Percentiles rank a stretch among this genome's conserved stretches.
Evolutionary conservation across 2,797 vertebrate species (phyloP).

Genomic region (Lates japonicus): DNA sequence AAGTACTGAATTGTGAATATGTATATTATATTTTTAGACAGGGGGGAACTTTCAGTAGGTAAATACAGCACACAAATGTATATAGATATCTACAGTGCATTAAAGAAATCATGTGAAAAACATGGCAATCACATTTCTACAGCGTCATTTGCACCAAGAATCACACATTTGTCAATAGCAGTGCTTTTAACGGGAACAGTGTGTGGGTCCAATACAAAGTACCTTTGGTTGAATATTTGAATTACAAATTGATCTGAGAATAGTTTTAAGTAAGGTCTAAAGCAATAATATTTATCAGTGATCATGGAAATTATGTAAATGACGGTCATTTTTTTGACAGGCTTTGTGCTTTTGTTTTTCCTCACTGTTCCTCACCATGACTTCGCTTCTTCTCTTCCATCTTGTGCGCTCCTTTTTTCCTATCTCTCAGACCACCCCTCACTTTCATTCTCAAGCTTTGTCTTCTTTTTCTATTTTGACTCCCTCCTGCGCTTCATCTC

Average conservation of each 20-base stretch:
- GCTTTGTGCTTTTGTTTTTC: constrained; percentile 43
- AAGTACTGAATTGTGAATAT: neutral
- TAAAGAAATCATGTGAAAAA: neutral
- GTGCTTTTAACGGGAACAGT: constrained; percentile 25
- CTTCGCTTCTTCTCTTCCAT: constrained; percentile 42
- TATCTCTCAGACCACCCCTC: constrained; percentile 59
- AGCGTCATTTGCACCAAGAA: constrained; percentile 16
- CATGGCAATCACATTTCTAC: constrained; percentile 19
- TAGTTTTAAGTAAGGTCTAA: constrained; percentile 55
- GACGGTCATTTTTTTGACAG: constrained; percentile 31
- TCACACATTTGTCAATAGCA: constrained; percentile 2
- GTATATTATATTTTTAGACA: neutral
- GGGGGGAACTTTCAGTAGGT: neutral
- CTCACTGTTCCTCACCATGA: constrained; percentile 24
- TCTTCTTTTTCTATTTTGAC: constrained; percentile 64
- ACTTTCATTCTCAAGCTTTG: constrained; percentile 58
- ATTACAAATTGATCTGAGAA: constrained; percentile 72
- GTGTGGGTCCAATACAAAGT: constrained; percentile 8
- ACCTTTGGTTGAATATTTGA: constrained; percentile 56
- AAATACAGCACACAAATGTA: neutral
- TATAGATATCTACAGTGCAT: neutral
- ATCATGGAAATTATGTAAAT: constrained; percentile 68
- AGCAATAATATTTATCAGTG: constrained; percentile 51
- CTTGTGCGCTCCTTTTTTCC: constrained; percentile 8
- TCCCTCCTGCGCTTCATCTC: constrained; percentile 72